Base-by-base conservation (phyloP, 2,888 invertebrate genomes). In the Ennomos fuscantarius region DNA sequence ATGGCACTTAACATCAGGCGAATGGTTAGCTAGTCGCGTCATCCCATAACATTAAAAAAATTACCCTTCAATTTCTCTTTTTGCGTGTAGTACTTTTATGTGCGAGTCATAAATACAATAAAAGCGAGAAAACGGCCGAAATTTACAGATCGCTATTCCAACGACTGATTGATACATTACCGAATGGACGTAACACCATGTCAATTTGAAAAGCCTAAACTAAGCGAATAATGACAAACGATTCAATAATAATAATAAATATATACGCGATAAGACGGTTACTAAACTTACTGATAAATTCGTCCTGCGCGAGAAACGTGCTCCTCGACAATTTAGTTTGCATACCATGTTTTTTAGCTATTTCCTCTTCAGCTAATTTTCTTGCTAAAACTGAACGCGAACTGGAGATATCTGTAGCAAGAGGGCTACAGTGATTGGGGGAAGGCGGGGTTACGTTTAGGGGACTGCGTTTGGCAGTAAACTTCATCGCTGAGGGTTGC, bases 401-500 rank as follows among this genome's bases (percentile, higher is more conserved):
- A 12, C 8, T 13, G 8, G 37, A 8, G 8, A 2, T 8, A 37
- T 8, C 8, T 24, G 24, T 6, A 24, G 24, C 24, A n/a, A n/a
- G n/a, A n/a, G n/a, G 24, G 24, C 6, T 24, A 15, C 15, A 13
- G 15, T 36, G 45, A 9, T 9, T 24, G 8, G 9, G 34, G 9
- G 44, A 12, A 44, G 44, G 13, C 13, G 8, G 10, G 3, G 33
- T 12, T 10, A 12, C 47, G 10, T 8, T 12, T 24, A 31, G n/a
- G 35, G 8, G 1, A 8, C 24, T 13, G 31, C 10, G 15, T 5
- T 9, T 24, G 24, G 35, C 9, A 11, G 15, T 36, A 9, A 9
- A 31, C 69, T 24, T 88, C 82, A 87, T 75, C 86, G 87, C 41
- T 66, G 84, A 8, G 76, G 73, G 41, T 77, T 82, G 40, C 87